Evolutionary conservation across 2,888 invertebrate species (phyloP).

Genomic region (Morpho deidamia): DNA sequence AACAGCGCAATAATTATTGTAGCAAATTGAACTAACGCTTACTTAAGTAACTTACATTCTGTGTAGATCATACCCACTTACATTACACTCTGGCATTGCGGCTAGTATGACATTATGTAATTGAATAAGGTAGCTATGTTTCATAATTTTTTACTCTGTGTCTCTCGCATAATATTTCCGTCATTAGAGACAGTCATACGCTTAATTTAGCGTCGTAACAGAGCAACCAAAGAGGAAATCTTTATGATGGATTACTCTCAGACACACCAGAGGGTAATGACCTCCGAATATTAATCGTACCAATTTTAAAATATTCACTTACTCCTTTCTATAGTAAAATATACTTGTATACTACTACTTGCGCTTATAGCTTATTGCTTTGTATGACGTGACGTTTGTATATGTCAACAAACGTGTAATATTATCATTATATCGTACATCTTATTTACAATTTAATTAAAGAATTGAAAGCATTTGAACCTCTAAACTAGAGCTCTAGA

Average conservation of each 20-base stretch:
- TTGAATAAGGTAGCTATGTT: constrained; percentile 16
- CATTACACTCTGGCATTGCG: not conserved
- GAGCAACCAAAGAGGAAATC: constrained; percentile 25
- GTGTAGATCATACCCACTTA: not conserved
- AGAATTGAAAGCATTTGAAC: no score
- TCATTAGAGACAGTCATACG: constrained; percentile 24
- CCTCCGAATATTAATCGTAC: constrained; percentile 28
- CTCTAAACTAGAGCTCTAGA: not conserved
- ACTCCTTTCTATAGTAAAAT: not conserved
- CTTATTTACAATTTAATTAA: no score
- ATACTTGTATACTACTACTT: no score
- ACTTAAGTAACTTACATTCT: no score
- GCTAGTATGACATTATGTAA: constrained; percentile 11
- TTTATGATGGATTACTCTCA: constrained; percentile 32
- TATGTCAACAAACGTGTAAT: no score
- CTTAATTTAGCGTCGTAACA: constrained; percentile 25
- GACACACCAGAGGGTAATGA: constrained; percentile 29
- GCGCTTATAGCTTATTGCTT: no score
- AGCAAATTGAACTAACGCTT: no score
- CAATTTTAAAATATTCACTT: constrained; percentile 12
- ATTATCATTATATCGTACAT: no score
- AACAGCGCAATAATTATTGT: no score
- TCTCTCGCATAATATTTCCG: constrained; percentile 15
- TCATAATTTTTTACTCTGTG: constrained; percentile 18
- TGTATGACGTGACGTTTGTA: no score